Conservation (phyloP, 2,113 vertebrate genomes). For the Hippocampus barbouri region DNA sequence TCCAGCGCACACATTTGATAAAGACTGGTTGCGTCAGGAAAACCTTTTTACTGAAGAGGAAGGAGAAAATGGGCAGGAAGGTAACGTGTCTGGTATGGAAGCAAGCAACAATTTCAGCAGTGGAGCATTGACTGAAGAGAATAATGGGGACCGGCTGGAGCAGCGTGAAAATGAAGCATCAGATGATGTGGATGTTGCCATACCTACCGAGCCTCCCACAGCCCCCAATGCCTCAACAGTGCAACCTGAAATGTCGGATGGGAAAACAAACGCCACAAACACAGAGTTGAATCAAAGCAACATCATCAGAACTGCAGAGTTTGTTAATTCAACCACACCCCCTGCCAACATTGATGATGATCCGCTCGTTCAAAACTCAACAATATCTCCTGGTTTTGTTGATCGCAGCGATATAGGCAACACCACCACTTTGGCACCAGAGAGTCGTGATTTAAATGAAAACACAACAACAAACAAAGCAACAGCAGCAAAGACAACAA, state of each 20-base stretch:
- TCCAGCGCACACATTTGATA: slow-evolving; percentile 29
- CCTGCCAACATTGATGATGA: neutral
- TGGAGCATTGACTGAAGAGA: neutral
- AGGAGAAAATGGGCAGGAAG: neutral
- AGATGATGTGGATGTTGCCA: neutral
- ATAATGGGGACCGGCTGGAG: neutral
- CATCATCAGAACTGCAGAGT: slow-evolving; percentile 7
- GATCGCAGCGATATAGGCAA: slow-evolving; percentile 17
- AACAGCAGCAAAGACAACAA: slow-evolving; percentile 5
- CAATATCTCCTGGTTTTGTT: neutral
- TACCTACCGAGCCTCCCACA: neutral
- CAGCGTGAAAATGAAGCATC: neutral
- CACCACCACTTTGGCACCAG: slow-evolving; percentile 7
- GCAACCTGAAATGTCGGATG: neutral
- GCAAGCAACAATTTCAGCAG: neutral
- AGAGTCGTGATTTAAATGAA: slow-evolving; percentile 11
- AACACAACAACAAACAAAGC: slow-evolving; percentile 1
- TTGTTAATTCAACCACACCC: neutral
- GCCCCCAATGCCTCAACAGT: neutral
- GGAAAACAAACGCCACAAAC: slow-evolving; percentile 19
- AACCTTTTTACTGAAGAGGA: neutral
- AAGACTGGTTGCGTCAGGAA: slow-evolving; percentile 39
- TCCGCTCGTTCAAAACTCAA: neutral
- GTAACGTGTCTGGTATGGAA: neutral
- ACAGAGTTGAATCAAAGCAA: slow-evolving; percentile 12